phyloP scores from a whole-genome alignment of 1,140 invertebrate genomes.

The Pectinophora gossypiella region DNA sequence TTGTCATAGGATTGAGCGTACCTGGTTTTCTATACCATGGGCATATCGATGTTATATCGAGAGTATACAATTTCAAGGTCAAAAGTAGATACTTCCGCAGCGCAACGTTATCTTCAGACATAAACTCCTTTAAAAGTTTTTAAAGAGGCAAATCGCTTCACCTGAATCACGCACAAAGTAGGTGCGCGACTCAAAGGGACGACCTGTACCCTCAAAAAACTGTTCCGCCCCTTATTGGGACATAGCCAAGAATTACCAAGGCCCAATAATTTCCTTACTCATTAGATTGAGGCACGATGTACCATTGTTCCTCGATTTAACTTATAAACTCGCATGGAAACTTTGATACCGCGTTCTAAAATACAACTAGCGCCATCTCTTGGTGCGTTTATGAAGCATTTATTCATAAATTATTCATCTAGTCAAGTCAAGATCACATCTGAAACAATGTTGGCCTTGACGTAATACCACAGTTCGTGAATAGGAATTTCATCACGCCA shows the following conservation, averaged over 20 bases:
- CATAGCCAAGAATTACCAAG: slow-evolving; percentile 87
- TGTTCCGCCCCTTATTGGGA: slow-evolving; percentile 75
- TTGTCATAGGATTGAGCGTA: too few relatives aligned
- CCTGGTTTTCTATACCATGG: too few relatives aligned
- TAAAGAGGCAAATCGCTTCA: slow-evolving; percentile 81
- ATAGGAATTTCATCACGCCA: too few relatives aligned
- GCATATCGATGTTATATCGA: too few relatives aligned
- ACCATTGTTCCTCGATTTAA: not conserved
- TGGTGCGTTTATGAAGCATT: not conserved
- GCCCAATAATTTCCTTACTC: slow-evolving; percentile 92
- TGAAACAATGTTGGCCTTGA: too few relatives aligned
- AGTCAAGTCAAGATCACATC: too few relatives aligned
- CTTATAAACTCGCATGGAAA: not conserved
- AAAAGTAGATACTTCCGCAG: too few relatives aligned
- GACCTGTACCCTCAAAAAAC: slow-evolving; percentile 87
- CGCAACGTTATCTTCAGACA: too few relatives aligned
- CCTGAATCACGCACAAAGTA: slow-evolving; percentile 81
- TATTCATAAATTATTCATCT: too few relatives aligned
- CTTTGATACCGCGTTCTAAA: not conserved
- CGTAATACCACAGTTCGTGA: too few relatives aligned
- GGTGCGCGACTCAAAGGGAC: slow-evolving; percentile 79
- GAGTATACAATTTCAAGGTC: too few relatives aligned
- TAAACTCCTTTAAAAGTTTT: too few relatives aligned
- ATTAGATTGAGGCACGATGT: slow-evolving; percentile 88
- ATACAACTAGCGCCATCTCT: not conserved